Evolutionary conservation across 2,797 vertebrate genomes (phyloP).

Genomic region (Amphiprion clarkii): DNA sequence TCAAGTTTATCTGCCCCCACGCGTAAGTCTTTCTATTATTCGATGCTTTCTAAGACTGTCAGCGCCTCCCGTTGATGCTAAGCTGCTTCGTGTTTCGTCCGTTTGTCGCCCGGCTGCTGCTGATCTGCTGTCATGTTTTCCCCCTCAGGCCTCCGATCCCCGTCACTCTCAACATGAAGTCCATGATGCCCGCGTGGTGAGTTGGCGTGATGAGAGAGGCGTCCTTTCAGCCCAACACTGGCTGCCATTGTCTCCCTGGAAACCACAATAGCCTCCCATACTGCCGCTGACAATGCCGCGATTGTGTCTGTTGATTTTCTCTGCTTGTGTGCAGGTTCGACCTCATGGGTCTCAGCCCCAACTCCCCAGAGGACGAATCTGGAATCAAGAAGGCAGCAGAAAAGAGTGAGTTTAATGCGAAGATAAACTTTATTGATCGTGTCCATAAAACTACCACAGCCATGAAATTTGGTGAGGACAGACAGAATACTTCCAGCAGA

Average conservation of each 20-base stretch:
- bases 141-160: constrained; percentile 91
- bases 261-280: constrained; percentile 53
- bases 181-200: constrained; percentile 96
- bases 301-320: constrained; percentile 58
- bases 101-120: not conserved
- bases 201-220: constrained; percentile 69
- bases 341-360: constrained; percentile 93
- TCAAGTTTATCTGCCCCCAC: constrained; percentile 98
- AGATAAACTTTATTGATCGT: too few relatives aligned
- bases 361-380: constrained; percentile 94
- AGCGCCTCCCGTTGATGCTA: not conserved
- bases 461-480: too few relatives aligned
- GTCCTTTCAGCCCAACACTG: constrained; percentile 50
- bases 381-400: constrained; percentile 98
- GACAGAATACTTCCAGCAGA: too few relatives aligned
- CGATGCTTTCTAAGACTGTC: not conserved
- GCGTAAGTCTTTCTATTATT: constrained; percentile 87
- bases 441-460: too few relatives aligned
- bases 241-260: constrained; percentile 58
- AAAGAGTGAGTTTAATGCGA: constrained; percentile 88
- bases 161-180: constrained; percentile 96
- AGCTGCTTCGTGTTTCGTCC: too few relatives aligned
- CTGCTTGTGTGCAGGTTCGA: constrained; percentile 90
- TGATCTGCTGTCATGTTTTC: constrained; percentile 13
- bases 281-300: constrained; percentile 51